Conservation (phyloP, 2,888 invertebrate genomes). For the Melanargia galathea region DNA sequence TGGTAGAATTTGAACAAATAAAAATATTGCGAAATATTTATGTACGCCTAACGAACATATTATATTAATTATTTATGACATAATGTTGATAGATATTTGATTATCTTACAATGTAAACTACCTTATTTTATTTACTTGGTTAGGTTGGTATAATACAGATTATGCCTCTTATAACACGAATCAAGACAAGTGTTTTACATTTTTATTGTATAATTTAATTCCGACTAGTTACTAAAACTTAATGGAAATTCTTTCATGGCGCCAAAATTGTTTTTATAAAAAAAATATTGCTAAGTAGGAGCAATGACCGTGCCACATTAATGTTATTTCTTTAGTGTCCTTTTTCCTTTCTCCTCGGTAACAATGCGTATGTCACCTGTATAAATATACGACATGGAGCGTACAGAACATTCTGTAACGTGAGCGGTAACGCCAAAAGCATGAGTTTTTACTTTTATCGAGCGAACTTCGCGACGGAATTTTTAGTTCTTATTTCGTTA, state of each 20-base stretch:
- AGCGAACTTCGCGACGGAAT: constrained; percentile 30
- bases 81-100: neutral
- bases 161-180: too few species aligned
- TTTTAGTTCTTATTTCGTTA: constrained; percentile 19
- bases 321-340: constrained; percentile 8
- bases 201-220: too few species aligned
- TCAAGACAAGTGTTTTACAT: too few species aligned
- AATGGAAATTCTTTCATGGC: neutral
- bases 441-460: constrained; percentile 76
- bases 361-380: constrained; percentile 37
- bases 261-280: neutral
- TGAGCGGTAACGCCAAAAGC: constrained; percentile 56
- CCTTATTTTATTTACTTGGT: too few species aligned
- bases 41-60: neutral
- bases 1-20: constrained; percentile 19
- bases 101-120: too few species aligned
- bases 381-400: constrained; percentile 41
- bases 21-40: constrained; percentile 17
- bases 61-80: too few species aligned
- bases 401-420: constrained; percentile 48
- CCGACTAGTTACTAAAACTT: neutral
- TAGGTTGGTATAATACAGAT: too few species aligned
- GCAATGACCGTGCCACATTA: constrained; percentile 15
- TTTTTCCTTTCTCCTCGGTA: constrained; percentile 28
- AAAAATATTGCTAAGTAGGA: constrained; percentile 4